These are phyloP conservation scores for Drosophila histrio DNA, from an alignment of 2,888 invertebrate species.

Conservation along the genomic window DNA sequence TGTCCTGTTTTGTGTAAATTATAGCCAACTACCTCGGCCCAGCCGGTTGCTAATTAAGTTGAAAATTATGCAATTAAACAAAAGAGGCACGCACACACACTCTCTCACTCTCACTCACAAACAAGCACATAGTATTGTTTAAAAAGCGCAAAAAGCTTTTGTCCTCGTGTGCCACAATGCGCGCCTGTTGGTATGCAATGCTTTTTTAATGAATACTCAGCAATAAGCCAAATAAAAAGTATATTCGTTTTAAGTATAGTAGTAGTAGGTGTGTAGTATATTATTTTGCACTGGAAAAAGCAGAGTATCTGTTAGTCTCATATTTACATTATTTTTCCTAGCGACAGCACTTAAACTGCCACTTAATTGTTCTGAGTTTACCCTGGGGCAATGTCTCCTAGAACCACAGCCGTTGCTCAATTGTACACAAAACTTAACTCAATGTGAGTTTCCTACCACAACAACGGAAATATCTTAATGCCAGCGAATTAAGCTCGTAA, in stretches of 20 bases:
- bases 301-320: neutral
- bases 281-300: no score
- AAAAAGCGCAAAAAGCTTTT: slow-evolving; percentile 49
- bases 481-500: slow-evolving; percentile 39
- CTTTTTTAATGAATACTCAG: neutral
- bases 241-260: neutral
- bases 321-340: neutral
- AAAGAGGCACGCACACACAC: slow-evolving; percentile 2
- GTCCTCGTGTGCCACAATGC: slow-evolving; percentile 25
- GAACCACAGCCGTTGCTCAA: neutral
- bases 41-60: slow-evolving; percentile 44
- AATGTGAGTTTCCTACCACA: neutral
- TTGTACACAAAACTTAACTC: slow-evolving; percentile 5
- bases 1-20: slow-evolving; percentile 27
- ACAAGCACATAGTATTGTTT: slow-evolving; percentile 6
- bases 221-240: neutral
- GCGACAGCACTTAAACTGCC: neutral
- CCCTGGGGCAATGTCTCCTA: neutral
- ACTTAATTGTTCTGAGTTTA: slow-evolving; percentile 9
- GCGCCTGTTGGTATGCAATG: slow-evolving; percentile 23
- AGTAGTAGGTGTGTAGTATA: neutral
- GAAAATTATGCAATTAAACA: slow-evolving; percentile 42
- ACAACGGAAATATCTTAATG: slow-evolving; percentile 39
- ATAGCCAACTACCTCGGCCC: slow-evolving; percentile 25
- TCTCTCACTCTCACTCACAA: neutral